Percentiles rank a stretch among this genome's conserved stretches.
Conservation (phyloP, 2,888 invertebrate species). For the Gymnocheta viridis region DNA sequence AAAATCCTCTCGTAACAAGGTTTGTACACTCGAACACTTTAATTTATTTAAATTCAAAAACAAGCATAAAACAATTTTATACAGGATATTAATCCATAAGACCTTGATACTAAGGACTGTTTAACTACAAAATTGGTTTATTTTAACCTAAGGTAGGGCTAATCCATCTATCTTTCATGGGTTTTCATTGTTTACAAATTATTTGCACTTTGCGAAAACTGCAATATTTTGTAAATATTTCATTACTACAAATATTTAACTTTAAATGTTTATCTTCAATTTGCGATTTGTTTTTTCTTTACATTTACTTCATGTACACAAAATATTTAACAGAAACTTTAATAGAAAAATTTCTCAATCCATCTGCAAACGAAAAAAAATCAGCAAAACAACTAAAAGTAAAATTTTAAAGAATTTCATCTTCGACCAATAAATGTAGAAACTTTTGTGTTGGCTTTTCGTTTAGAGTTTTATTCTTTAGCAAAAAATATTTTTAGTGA, state of each 20-base stretch:
- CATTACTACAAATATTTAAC: neutral
- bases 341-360: neutral
- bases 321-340: neutral
- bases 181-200: too few species aligned
- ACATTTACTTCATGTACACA: neutral
- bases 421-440: constrained; percentile 30
- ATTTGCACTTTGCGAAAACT: too few species aligned
- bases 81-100: too few species aligned
- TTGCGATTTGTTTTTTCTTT: neutral
- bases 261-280: neutral
- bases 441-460: constrained; percentile 24
- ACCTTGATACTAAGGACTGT: too few species aligned
- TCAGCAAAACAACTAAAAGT: neutral
- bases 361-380: neutral
- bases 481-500: constrained; percentile 29
- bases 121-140: too few species aligned
- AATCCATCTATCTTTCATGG: too few species aligned
- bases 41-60: too few species aligned
- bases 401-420: neutral
- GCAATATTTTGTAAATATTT: neutral
- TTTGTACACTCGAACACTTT: too few species aligned
- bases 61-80: too few species aligned
- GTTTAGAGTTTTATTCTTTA: neutral
- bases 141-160: too few species aligned
- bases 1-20: too few species aligned